Evolutionary conservation across 2,113 vertebrate genomes (phyloP), one percentile per base, ranked within the genome.

Genomic region (Callospermophilus lateralis): DNA sequence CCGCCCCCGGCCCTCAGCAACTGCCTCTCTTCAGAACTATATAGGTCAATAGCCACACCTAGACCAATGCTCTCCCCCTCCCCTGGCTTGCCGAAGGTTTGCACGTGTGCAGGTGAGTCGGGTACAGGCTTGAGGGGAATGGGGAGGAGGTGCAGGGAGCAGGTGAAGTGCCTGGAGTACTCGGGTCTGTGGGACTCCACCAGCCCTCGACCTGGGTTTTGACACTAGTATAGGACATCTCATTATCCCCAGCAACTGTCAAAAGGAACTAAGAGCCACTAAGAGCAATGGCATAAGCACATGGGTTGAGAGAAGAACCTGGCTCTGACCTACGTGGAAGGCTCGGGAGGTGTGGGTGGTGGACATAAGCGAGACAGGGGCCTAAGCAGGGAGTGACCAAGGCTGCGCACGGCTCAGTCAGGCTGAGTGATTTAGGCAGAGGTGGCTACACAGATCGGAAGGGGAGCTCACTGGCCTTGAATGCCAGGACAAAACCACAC

Each of bases 51-150:
- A 65, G 65, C 42, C 73, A 53, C 65, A 37, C 61, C 34, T 1
- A 76, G n/a, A 68, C 17, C 26, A n/a, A 1, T 20, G n/a, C 32
- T 68, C 53, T 89, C 42, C 58, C 37, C 70, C 94, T 90, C 76
- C 58, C 48, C 78, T 89, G 90, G 73, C 88, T 89, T 83, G 67
- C 79, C 85, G 70, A 67, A 84, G 76, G 94, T 88, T 28, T 76
- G 53, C 58, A 45, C 42, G 61, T n/a, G 58, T 61, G 37, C 58
- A 77, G 78, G 61, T 84, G 95, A 88, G 92, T 88, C 85, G 0
- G 24, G 90, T 65, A 58, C 87, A 95, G 93, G 42, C 30, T 80
- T 58, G 55, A 58, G 7, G 55, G 19, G 19, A 19, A 78, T 84
- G 90, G 93, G 45, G 65, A 28, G 73, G 51, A 94, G 67, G 90